Percentiles rank a stretch among this genome's conserved stretches.
Evolutionary conservation across 2,113 vertebrate genomes (phyloP).

Genomic region (Corythaixoides concolor): DNA sequence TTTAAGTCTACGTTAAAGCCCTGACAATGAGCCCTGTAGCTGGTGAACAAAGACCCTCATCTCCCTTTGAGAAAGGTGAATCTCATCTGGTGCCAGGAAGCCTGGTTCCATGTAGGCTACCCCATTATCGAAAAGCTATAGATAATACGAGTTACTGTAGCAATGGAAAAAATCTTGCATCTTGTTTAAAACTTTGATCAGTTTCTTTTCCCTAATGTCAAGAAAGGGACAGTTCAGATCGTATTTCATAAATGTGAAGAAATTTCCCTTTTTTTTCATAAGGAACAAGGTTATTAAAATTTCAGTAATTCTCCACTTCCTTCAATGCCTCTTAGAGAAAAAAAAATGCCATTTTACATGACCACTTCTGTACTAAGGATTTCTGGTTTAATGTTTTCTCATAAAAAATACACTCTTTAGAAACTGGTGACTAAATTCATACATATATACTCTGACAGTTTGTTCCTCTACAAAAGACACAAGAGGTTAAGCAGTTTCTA

Average conservation of each 20-base stretch:
- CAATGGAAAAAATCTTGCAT: background rate
- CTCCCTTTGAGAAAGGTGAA: too few relatives aligned
- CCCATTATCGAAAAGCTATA: background rate
- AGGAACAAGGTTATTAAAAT: background rate
- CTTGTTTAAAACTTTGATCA: background rate
- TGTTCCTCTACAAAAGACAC: background rate
- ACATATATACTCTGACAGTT: background rate
- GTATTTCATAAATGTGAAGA: background rate
- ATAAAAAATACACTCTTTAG: background rate
- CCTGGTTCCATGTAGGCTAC: too few relatives aligned
- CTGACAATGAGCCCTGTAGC: too few relatives aligned
- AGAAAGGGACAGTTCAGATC: background rate
- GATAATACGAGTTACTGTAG: background rate
- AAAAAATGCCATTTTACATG: background rate
- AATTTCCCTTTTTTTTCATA: background rate
- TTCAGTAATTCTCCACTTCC: background rate
- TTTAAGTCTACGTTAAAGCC: too few relatives aligned
- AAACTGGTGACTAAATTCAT: background rate
- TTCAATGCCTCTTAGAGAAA: background rate
- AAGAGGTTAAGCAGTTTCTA: background rate
- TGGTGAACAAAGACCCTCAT: too few relatives aligned
- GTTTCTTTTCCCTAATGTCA: background rate
- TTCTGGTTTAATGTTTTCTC: background rate
- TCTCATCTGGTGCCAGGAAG: too few relatives aligned
- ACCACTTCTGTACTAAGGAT: background rate